Evolutionary conservation across 2,797 vertebrate species (phyloP).

Genomic region (Pseudochirops corinnae): DNA sequence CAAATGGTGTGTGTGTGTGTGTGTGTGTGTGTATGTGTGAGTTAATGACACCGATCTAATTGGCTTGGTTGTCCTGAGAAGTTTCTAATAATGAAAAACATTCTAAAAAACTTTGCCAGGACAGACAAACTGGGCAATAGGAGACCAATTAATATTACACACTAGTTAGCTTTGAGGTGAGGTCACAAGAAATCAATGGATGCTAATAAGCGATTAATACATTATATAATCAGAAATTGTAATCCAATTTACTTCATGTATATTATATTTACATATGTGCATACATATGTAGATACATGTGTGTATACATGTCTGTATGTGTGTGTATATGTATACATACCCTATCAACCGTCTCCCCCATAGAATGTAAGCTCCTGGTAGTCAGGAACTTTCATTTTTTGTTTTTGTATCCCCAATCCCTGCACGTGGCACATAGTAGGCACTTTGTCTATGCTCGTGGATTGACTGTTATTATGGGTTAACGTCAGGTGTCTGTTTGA

Average conservation of each 20-base stretch:
- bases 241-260: conserved; percentile 14
- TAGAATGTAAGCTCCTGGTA: background rate
- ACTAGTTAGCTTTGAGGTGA: background rate
- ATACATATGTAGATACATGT: background rate
- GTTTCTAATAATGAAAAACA: background rate
- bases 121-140: background rate
- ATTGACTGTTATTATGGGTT: background rate
- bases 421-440: background rate
- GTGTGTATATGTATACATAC: too few relatives aligned
- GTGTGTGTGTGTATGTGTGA: too few relatives aligned
- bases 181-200: background rate
- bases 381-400: background rate
- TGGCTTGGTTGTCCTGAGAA: background rate
- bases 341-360: background rate
- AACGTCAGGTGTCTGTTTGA: background rate
- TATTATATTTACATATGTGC: background rate
- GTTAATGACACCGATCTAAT: background rate
- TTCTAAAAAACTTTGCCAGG: background rate
- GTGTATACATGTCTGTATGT: too few relatives aligned
- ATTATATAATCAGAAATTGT: conserved; percentile 19
- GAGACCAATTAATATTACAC: conserved; percentile 5
- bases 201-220: conserved; percentile 32
- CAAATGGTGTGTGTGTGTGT: too few relatives aligned
- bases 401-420: background rate
- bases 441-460: background rate